Evolutionary conservation across 1,140 invertebrate genomes (phyloP).

Genomic region (Anoplolepis gracilipes): DNA sequence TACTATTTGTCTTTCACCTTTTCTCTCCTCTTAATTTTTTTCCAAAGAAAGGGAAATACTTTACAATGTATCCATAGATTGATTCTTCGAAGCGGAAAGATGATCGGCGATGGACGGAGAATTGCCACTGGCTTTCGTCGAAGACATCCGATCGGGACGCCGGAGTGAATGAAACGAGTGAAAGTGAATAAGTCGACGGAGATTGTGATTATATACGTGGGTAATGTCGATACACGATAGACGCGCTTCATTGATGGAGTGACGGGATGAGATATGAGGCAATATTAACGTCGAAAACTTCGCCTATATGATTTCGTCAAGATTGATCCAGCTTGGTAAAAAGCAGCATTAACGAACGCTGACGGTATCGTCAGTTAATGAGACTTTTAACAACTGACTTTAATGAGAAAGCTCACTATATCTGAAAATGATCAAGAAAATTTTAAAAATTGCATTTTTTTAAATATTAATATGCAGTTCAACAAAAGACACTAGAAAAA

Average conservation of each 20-base stretch:
- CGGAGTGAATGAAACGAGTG: constrained; percentile 60
- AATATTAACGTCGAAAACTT: constrained; percentile 37
- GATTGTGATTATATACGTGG: constrained; percentile 61
- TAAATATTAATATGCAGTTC: too few species aligned
- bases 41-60: constrained; percentile 2
- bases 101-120: constrained; percentile 25
- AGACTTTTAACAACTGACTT: constrained; percentile 1
- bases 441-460: too few species aligned
- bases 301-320: constrained; percentile 8
- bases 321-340: constrained; percentile 34
- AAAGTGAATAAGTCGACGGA: constrained; percentile 59
- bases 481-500: too few species aligned
- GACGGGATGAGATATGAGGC: constrained; percentile 55
- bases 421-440: too few species aligned
- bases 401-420: too few species aligned
- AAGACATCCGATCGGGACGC: constrained; percentile 21
- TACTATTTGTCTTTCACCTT: neutral
- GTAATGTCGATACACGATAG: constrained; percentile 59
- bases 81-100: constrained; percentile 52
- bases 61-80: constrained; percentile 13
- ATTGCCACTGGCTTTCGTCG: constrained; percentile 55
- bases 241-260: constrained; percentile 60
- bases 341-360: constrained; percentile 26
- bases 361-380: constrained; percentile 21
- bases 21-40: constrained; percentile 5